A percentile compares a stretch with the other conserved stretches of the same genome.
Conservation (phyloP, 1,140 invertebrate species). For the Riptortus pedestris region DNA sequence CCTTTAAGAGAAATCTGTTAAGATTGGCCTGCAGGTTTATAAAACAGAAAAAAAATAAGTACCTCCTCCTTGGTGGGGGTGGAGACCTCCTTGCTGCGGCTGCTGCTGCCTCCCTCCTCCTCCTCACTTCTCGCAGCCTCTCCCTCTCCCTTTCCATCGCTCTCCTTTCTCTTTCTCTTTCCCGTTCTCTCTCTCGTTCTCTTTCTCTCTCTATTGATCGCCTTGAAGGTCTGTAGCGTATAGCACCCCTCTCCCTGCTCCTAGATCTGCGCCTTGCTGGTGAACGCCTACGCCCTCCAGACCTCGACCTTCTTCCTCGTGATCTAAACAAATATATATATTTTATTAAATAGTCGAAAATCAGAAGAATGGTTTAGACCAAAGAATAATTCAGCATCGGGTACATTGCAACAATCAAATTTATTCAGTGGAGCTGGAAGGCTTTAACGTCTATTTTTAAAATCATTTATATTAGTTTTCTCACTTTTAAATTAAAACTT, state of each 20-base stretch:
- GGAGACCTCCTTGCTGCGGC: background rate
- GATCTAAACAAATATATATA: conserved; percentile 21
- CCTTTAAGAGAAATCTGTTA: no score
- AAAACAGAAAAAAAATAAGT: background rate
- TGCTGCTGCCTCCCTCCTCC: conserved; percentile 10
- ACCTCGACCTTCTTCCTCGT: conserved; percentile 29
- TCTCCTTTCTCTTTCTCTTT: conserved; percentile 29
- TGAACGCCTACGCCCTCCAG: conserved; percentile 7
- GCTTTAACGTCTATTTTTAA: no score
- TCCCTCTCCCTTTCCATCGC: conserved; percentile 21
- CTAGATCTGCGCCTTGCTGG: conserved; percentile 37
- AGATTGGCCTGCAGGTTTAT: no score
- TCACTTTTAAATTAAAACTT: no score
- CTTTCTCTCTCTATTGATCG: conserved; percentile 31
- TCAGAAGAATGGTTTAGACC: background rate
- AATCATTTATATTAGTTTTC: no score
- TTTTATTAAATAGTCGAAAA: no score
- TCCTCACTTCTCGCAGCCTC: conserved; percentile 20
- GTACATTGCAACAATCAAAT: no score
- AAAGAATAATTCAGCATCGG: no score
- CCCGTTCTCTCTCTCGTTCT: conserved; percentile 31
- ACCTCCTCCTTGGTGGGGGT: conserved; percentile 1
- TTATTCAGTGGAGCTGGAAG: no score
- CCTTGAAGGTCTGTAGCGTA: conserved; percentile 34
- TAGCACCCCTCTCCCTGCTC: conserved; percentile 35